Conservation (phyloP, 2,797 vertebrate genomes). For the Parotocinclus haroldoi region DNA sequence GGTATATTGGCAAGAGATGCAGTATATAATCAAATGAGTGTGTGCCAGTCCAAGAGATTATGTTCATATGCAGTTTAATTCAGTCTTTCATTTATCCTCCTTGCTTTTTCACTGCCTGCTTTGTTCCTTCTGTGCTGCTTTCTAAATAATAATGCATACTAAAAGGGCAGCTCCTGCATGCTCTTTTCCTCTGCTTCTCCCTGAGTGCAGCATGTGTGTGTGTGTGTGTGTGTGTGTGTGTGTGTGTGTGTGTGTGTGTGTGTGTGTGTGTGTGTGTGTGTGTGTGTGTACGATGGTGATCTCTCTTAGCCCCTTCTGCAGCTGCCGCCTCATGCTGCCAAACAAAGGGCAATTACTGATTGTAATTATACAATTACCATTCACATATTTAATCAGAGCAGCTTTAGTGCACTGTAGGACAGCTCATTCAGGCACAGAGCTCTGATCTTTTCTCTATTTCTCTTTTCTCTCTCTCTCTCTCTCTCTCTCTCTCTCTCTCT, state of each 20-base stretch:
- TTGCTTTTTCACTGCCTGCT: constrained; percentile 11
- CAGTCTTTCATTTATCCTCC: constrained; percentile 4
- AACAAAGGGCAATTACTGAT: constrained; percentile 43
- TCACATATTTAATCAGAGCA: constrained; percentile 42
- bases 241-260: constrained; percentile 20
- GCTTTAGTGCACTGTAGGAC: constrained; percentile 33
- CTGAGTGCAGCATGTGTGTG: too few species aligned
- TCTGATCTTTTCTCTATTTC: constrained; percentile 19
- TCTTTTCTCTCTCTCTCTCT: too few species aligned
- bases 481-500: constrained; percentile 17
- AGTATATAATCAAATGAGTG: constrained; percentile 13
- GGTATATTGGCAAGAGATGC: constrained; percentile 7
- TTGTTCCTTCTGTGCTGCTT: constrained; percentile 19
- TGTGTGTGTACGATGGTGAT: constrained; percentile 10
- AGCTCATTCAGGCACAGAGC: constrained; percentile 8
- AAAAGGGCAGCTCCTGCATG: constrained; percentile 35
- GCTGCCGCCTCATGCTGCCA: constrained; percentile 37
- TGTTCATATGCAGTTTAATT: constrained; percentile 15
- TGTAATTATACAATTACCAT: constrained; percentile 45
- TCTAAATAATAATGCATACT: constrained; percentile 36
- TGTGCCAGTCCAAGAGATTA: constrained; percentile 10
- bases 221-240: constrained; percentile 6
- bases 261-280: constrained; percentile 23
- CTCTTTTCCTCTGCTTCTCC: constrained; percentile 17
- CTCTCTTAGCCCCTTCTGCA: constrained; percentile 31